Conservation (phyloP, 2,888 invertebrate genomes). For the Pasiphila rectangulata region DNA sequence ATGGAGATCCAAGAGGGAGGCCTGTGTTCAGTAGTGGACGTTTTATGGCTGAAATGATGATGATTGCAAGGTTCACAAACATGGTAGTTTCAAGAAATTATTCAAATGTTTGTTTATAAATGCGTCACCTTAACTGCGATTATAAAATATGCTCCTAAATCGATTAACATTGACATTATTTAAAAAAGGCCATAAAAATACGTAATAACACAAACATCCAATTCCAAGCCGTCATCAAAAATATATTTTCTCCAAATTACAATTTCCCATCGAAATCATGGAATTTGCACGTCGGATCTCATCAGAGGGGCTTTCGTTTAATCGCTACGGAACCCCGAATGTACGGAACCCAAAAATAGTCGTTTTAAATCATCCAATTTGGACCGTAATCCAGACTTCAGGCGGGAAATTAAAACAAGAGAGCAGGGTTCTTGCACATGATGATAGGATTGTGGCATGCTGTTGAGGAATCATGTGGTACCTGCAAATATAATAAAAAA, state of each 20-base stretch:
- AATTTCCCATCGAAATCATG: constrained; percentile 19
- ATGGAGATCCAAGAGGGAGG: too few relatives aligned
- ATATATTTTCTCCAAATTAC: constrained; percentile 13
- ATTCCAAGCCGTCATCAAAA: constrained; percentile 2
- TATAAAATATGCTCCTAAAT: too few relatives aligned
- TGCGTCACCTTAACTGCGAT: too few relatives aligned
- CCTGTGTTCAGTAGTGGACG: too few relatives aligned
- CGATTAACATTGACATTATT: too few relatives aligned
- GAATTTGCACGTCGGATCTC: constrained; percentile 16
- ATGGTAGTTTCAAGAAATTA: too few relatives aligned
- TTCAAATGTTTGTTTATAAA: too few relatives aligned
- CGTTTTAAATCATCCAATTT: constrained; percentile 49
- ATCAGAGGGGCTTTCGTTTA: constrained; percentile 20
- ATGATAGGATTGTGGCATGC: neutral
- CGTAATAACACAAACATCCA: neutral
- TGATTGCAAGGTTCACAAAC: too few relatives aligned
- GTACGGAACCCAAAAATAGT: constrained; percentile 25
- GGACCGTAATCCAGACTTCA: constrained; percentile 42
- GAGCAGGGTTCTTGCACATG: constrained; percentile 7
- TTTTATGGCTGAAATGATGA: too few relatives aligned
- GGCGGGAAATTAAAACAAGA: constrained; percentile 40
- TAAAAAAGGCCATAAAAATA: too few relatives aligned
- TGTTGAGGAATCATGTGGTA: neutral
- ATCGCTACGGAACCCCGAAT: constrained; percentile 20
- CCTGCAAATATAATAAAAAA: neutral